These are phyloP conservation scores for Mareca strepera DNA, from an alignment of 2,797 vertebrate species.

Conservation along the genomic window DNA sequence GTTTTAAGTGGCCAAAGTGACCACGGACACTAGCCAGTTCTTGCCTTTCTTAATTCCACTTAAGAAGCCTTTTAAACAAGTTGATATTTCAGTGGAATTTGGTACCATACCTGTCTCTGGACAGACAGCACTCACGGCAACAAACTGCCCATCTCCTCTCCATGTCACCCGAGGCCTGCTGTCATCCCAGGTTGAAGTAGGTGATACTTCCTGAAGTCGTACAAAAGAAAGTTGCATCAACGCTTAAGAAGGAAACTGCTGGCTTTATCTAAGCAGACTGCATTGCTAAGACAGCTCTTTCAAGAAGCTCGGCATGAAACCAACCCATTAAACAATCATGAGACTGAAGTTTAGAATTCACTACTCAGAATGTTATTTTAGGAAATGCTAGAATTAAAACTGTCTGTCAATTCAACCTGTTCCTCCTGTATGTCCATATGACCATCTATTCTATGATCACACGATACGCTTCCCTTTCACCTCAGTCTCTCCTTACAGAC, in stretches of 20 bases:
- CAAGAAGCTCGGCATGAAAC: not conserved
- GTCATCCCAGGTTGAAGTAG: slow-evolving; percentile 88
- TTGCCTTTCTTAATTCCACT: not conserved
- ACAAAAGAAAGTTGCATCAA: not conserved
- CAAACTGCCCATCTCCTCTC: slow-evolving; percentile 94
- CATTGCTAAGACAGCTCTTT: not conserved
- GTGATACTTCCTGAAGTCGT: slow-evolving; percentile 81
- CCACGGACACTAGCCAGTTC: not conserved
- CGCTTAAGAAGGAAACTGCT: not conserved
- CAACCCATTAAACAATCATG: not conserved
- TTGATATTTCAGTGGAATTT: not conserved
- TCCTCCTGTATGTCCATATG: not conserved
- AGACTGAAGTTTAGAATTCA: not conserved
- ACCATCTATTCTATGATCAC: not conserved
- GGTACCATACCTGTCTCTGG: slow-evolving; percentile 82
- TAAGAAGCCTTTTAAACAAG: not conserved
- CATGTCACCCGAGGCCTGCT: slow-evolving; percentile 85
- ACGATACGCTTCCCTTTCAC: rapidly evolving
- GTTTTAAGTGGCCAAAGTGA: not conserved
- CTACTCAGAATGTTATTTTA: not conserved
- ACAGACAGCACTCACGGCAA: slow-evolving; percentile 91
- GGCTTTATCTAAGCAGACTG: not conserved
- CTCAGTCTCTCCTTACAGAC: rapidly evolving
- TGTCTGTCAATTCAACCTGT: not conserved
- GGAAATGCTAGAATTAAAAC: not conserved